Evolutionary conservation across 2,888 invertebrate species (phyloP), one percentile per base, ranked within the genome.

Genomic region (Platycheirus albimanus): DNA sequence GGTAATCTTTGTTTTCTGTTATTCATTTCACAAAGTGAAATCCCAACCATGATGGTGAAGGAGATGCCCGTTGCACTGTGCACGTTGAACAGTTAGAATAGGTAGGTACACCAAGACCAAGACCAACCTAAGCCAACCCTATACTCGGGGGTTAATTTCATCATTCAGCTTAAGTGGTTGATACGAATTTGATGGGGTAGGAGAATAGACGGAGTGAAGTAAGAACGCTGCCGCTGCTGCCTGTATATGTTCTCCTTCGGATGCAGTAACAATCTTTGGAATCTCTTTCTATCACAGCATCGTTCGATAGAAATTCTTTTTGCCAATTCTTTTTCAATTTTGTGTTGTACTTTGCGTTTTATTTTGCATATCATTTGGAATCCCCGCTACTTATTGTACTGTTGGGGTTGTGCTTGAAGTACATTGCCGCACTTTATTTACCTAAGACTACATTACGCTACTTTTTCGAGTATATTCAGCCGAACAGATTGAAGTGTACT

Each of bases 11-110:
- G 81, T 81, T 67, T 76, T 81, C 66, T 76, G 71, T 67, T 81
- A 72, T 81, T 81, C 81, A 76, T 76, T 81, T 81, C 49, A 71
- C 71, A 81, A 76, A 76, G 71, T 72, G 76, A 76, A 67, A 72
- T 30, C 61, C 61, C 54, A 71, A 33, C 61, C 76, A 49, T 49
- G 52, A n/a, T n/a, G 56, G n/a, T n/a, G n/a, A n/a, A 38, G 56
- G 51, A 38, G 56, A 30, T 38, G 43, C 45, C 33, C 43, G 45
- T 36, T 61, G 58, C 43, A 43, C 10, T 15, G 11, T 43, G 56
- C 30, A 61, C 43, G 17, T 17, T 24, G 41, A 24, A 10, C 4
- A 11, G 11, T 3, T 10, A 17, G 30, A 33, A 33, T 7, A n/a
- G n/a, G n/a, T n/a, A n/a, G n/a, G n/a, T n/a, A n/a, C n/a, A n/a